A percentile compares a stretch with the other conserved stretches of the same genome.
phyloP scores from a whole-genome alignment of 2,888 invertebrate species.

The Pegoplata infirma region DNA sequence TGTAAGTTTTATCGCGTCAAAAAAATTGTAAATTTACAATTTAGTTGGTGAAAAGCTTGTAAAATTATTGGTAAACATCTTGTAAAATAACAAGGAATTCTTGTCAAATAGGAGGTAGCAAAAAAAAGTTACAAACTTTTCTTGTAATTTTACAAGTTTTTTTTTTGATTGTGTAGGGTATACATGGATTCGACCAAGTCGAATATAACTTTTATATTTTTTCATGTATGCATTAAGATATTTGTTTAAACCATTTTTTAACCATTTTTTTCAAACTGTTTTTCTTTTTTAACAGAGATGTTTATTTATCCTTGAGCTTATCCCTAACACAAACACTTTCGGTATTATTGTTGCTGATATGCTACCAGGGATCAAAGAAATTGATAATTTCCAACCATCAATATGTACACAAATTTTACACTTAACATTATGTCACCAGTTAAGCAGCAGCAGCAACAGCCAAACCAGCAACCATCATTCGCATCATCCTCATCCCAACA shows the following conservation, averaged over 20 bases:
- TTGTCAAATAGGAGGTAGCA: no score
- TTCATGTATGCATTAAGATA: constrained; percentile 10
- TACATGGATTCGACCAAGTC: no score
- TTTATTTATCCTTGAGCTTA: constrained; percentile 42
- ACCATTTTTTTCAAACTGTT: constrained; percentile 8
- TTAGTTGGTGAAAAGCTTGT: no score
- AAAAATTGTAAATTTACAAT: no score
- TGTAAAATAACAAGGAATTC: no score
- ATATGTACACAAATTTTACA: constrained; percentile 20
- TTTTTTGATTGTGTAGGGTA: no score
- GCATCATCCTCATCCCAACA: neutral
- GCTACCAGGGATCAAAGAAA: no score
- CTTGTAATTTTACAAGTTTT: no score
- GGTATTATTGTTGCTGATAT: constrained; percentile 5
- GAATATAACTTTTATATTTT: no score
- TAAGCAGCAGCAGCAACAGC: neutral
- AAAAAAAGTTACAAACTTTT: no score
- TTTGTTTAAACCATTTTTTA: constrained; percentile 22
- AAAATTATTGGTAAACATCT: no score
- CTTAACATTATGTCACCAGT: constrained; percentile 23
- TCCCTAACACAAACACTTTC: constrained; percentile 39
- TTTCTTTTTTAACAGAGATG: neutral
- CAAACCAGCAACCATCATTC: neutral
- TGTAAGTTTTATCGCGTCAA: no score
- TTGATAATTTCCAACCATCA: constrained; percentile 25